These are phyloP conservation scores for Thera britannica DNA, from an alignment of 2,888 invertebrate genomes.

Conservation along the genomic window DNA sequence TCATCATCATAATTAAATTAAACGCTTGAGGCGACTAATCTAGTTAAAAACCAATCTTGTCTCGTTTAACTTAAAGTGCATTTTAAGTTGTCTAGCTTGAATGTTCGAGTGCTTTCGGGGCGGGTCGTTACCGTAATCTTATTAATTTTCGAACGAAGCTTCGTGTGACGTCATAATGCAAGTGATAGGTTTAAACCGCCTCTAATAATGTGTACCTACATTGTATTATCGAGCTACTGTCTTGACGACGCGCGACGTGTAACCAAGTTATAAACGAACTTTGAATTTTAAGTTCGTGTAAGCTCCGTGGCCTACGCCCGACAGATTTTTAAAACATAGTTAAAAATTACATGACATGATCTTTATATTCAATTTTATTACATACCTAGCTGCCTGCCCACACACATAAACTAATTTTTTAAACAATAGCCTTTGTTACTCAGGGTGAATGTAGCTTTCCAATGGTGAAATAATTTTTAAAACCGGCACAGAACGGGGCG, in stretches of 20 bases:
- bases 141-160: conserved; percentile 31
- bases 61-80: conserved; percentile 29
- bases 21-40: conserved; percentile 22
- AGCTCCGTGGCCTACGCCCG: no score
- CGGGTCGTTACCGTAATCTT: conserved; percentile 47
- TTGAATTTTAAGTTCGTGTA: not conserved
- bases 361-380: no score
- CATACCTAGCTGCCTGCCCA: no score
- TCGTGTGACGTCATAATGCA: conserved; percentile 48
- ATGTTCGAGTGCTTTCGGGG: conserved; percentile 40
- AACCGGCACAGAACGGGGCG: no score
- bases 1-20: conserved; percentile 3
- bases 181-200: conserved; percentile 10
- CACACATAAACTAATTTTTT: no score
- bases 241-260: no score
- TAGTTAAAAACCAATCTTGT: conserved; percentile 26
- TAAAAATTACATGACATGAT: no score
- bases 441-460: no score
- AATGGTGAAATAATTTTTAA: no score
- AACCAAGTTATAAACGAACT: no score
- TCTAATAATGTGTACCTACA: conserved; percentile 7
- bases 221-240: not conserved
- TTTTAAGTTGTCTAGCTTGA: conserved; percentile 21
- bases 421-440: no score
- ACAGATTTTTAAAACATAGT: no score